Percentiles rank a stretch among this genome's conserved stretches.
phyloP scores from a whole-genome alignment of 2,797 vertebrate genomes.

The Esox masquinongy region DNA sequence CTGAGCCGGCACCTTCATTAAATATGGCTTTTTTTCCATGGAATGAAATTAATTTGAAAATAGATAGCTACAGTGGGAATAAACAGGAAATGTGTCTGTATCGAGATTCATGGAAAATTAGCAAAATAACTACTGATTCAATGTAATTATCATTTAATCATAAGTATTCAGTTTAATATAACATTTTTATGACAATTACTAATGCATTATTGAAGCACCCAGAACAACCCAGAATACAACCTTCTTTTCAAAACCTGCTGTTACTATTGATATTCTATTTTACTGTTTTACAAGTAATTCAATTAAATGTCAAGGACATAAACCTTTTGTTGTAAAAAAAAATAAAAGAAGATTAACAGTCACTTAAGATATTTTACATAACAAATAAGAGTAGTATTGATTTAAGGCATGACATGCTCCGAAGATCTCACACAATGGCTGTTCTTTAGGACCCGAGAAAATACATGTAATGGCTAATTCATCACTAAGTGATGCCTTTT shows the following conservation, averaged over 20 bases:
- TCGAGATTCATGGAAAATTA: background rate
- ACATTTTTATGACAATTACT: background rate
- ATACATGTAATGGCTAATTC: too few species aligned
- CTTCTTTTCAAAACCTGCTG: background rate
- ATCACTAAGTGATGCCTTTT: too few species aligned
- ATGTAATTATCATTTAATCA: background rate
- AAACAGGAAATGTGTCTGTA: background rate
- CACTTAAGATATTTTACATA: background rate
- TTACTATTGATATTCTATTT: background rate
- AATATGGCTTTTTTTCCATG: conserved; percentile 17
- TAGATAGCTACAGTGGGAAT: background rate
- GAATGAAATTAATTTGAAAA: conserved; percentile 31
- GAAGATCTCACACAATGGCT: background rate
- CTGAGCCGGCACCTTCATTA: conserved; percentile 32
- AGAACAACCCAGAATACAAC: background rate
- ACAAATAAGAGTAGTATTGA: background rate
- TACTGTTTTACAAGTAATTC: too few species aligned
- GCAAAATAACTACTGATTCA: background rate
- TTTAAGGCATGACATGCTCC: background rate
- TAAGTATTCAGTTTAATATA: background rate
- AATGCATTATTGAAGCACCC: background rate
- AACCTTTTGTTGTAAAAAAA: background rate
- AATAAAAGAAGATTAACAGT: background rate
- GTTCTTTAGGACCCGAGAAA: background rate
- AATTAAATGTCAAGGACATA: background rate